Conservation (phyloP, 2,797 vertebrate species). For the Chiroxiphia lanceolata region DNA sequence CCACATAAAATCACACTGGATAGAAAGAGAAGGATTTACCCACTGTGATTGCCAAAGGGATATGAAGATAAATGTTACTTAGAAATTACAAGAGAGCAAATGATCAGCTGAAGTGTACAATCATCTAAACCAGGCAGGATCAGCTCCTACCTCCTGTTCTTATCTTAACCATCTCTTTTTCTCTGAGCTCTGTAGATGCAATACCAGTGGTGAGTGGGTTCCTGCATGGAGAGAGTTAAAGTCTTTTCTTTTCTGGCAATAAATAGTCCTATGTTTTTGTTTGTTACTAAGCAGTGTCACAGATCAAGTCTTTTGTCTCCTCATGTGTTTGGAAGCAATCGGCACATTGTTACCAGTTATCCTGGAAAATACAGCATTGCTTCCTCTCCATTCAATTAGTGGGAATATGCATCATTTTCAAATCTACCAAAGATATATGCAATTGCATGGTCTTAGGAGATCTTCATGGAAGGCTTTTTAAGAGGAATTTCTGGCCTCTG, state of each 20-base stretch:
- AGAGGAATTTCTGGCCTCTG: neutral
- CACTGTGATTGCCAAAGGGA: neutral
- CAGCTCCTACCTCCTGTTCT: neutral
- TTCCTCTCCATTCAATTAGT: neutral
- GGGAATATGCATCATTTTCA: neutral
- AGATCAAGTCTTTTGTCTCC: neutral
- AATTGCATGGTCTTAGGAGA: neutral
- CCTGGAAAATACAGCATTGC: neutral
- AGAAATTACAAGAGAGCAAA: neutral
- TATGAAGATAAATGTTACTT: neutral
- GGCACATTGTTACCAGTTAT: neutral
- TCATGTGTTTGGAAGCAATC: fast-evolving
- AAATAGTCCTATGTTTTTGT: neutral
- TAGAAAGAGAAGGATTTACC: neutral
- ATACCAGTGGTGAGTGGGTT: neutral
- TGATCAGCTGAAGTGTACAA: neutral
- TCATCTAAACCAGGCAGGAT: neutral
- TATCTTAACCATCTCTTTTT: neutral
- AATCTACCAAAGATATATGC: neutral
- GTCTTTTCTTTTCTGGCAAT: neutral
- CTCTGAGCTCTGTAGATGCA: neutral
- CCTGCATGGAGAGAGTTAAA: neutral
- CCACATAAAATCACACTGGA: neutral
- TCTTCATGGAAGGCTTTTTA: neutral
- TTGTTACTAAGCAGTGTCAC: neutral